Base-by-base conservation (phyloP, 2,888 invertebrate species). In the Shargacucullia verbasci region DNA sequence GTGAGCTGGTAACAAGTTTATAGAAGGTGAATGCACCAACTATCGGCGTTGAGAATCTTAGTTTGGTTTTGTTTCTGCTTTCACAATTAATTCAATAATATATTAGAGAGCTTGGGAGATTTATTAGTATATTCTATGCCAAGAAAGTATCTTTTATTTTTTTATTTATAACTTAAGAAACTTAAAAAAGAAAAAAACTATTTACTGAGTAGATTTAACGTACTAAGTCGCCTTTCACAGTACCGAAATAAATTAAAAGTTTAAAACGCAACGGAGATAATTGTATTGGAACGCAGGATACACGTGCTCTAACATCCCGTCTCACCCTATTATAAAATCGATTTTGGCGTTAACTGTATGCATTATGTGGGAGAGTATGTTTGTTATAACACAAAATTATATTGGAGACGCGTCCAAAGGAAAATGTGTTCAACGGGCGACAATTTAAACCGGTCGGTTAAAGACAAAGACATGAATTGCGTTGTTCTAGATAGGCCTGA, bases 1-100 rank as follows among this genome's bases (percentile, higher is more conserved):
- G 59, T 14, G 48, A 57, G 60, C 37, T 41, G 25, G 54, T 75
- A 72, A 75, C 64, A 55, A 54, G 63, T 72, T 74, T 75, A 75
- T 40, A n/a, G 37, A 54, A 40, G 76, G 64, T 52, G 31, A 48
- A 58, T 12, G 55, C 14, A 39, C 37, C 59, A 33, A 59, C 62
- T 55, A 52, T 41, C 29, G 35, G 39, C 12, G 10, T 1, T 27
- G 10, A 13, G 5, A 12, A 25, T 14, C 11, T 15, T n/a, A 1
- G 12, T 25, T 25, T 39, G 25, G 7, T 11, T 12, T 40, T 12
- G n/a, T 10, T 7, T 40, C 7, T 39, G n/a, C 11, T 5, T 0
- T 15, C 15, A 11, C 5, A 38, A 5, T 11, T 39, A n/a, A n/a
- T 6, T 1, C 20, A 37, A 4, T 10, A 38, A 20, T 20, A 3